phyloP scores from a whole-genome alignment of 2,113 vertebrate species.

The Microcebus ravelobensis region DNA sequence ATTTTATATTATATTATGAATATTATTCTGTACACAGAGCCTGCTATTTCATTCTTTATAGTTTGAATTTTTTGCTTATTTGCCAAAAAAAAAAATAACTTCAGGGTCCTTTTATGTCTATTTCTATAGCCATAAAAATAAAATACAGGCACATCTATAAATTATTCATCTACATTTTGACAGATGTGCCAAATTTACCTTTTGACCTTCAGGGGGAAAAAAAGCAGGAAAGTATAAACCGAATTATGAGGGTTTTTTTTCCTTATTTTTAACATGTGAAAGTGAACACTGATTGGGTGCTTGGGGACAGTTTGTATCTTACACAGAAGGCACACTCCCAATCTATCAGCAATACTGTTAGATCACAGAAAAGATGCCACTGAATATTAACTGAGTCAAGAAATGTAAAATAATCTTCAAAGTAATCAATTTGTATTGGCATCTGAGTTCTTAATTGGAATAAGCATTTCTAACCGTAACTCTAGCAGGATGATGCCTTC shows the following conservation, averaged over 20 bases:
- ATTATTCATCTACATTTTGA: slow-evolving; percentile 67
- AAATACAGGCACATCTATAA: slow-evolving; percentile 54
- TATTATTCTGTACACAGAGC: slow-evolving; percentile 8
- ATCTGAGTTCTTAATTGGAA: background rate
- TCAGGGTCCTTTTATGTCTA: background rate
- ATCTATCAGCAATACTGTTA: too few relatives aligned
- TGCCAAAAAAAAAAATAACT: slow-evolving; percentile 55
- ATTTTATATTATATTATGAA: background rate
- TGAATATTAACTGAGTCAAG: background rate
- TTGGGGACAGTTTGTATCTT: background rate
- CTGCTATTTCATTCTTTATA: slow-evolving; percentile 11
- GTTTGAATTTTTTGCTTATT: background rate
- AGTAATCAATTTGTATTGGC: background rate
- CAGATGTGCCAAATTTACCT: slow-evolving; percentile 50
- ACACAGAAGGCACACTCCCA: background rate
- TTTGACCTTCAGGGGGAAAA: slow-evolving; percentile 60
- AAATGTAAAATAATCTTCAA: background rate
- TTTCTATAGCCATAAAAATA: slow-evolving; percentile 68
- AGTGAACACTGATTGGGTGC: background rate
- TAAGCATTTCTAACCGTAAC: background rate
- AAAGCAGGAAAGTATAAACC: slow-evolving; percentile 1
- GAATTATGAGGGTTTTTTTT: background rate
- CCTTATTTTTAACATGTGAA: background rate
- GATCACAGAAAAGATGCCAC: background rate
- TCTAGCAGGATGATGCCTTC: background rate